Base-by-base conservation (phyloP, 2,888 invertebrate genomes). In the Operophtera brumata region DNA sequence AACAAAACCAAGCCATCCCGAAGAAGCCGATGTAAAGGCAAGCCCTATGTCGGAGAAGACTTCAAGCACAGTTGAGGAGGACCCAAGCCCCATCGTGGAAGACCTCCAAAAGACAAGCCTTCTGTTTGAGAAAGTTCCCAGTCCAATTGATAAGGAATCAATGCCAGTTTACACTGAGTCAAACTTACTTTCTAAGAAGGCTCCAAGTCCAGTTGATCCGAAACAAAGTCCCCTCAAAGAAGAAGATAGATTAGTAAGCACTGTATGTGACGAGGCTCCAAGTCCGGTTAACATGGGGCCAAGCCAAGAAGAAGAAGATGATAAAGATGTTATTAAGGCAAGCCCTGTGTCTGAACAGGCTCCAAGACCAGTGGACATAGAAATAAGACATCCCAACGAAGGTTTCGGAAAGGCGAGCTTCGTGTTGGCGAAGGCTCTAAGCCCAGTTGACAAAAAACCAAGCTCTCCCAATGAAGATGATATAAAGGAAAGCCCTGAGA, bases 51-150 rank as follows among this genome's bases (percentile, higher is more conserved):
- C 49, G 3, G 36, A 51, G 6, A 66, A 67, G 28, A 41, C 30
- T 1, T 46, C 54, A 7, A 53, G 47, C n/a, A n/a, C n/a, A n/a
- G n/a, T n/a, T 6, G 54, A 67, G 0, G 56, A 49, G 5, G 36
- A 13, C 14, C 43, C n/a, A 20, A 65, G 61, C 54, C 56, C 47
- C 0, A 30, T 37, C 0, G 47, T 59, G 7, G 32, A 8, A 4
- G 54, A 46, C 0, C 52, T 54, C 0, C 36, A 45, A 6, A 13
- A 11, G 0, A 37, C 43, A 4, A 53, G 41, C 13, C 10, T 47
- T 3, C 10, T 41, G 0, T 51, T 49, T 5, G 13, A 28, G 45
- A 10, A 57, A 34, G 12, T 7, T 4, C 10, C 46, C 6, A 60
- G 53, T 6, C 48, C 45, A 34, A 20, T 30, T 25, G 35, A 44